These are phyloP conservation scores for Spisula subtruncata DNA, from an alignment of 2,888 invertebrate species.

Conservation along the genomic window DNA sequence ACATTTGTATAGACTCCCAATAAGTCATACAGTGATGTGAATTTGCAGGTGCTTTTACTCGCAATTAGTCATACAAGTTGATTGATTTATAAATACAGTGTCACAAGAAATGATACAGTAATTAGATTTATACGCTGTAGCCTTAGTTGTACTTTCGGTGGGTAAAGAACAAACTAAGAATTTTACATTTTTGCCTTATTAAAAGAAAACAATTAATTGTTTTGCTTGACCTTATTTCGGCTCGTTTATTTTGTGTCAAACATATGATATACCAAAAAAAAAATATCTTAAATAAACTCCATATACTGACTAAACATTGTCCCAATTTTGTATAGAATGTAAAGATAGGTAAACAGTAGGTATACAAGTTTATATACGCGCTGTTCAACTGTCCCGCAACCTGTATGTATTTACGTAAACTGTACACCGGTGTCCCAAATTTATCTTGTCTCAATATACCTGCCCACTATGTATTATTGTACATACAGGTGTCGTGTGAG, in stretches of 20 bases:
- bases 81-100: too few relatives aligned
- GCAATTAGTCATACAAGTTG: too few relatives aligned
- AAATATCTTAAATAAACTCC: slow-evolving; percentile 10
- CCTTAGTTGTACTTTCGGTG: too few relatives aligned
- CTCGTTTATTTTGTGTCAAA: not conserved
- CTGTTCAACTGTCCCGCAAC: not conserved
- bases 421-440: slow-evolving; percentile 7
- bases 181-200: too few relatives aligned
- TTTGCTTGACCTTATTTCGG: too few relatives aligned
- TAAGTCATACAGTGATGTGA: too few relatives aligned
- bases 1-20: too few relatives aligned
- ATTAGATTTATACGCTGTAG: too few relatives aligned
- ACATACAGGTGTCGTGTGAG: not conserved
- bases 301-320: not conserved
- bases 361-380: not conserved
- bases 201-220: too few relatives aligned
- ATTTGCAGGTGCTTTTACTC: too few relatives aligned
- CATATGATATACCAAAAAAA: not conserved
- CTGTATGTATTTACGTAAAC: not conserved
- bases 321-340: not conserved
- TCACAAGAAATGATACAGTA: too few relatives aligned
- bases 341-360: slow-evolving; percentile 8
- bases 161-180: too few relatives aligned
- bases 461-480: not conserved
- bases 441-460: slow-evolving; percentile 11